Evolutionary conservation across 2,113 vertebrate species (phyloP).

Genomic region (Megaceryle maxima): DNA sequence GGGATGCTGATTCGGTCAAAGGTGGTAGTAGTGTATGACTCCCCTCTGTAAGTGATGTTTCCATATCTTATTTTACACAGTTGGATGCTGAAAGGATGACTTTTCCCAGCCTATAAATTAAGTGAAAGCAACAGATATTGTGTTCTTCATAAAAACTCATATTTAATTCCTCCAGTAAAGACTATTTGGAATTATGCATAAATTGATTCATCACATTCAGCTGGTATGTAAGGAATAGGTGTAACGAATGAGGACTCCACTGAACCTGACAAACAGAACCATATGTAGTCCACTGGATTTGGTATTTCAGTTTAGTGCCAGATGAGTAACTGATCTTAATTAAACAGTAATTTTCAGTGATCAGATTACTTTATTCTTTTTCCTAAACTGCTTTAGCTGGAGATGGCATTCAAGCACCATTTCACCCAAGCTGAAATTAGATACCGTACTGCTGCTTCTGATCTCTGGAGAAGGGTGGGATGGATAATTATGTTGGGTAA

Average conservation of each 20-base stretch:
- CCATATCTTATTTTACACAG: accelerated
- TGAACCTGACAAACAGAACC: neutral
- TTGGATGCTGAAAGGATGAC: neutral
- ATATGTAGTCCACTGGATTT: neutral
- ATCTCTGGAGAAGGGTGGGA: slow-evolving; percentile 11
- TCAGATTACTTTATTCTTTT: slow-evolving; percentile 34
- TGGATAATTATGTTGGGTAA: neutral
- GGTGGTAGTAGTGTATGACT: neutral
- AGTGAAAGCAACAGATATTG: neutral
- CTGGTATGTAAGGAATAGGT: neutral
- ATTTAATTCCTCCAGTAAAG: neutral
- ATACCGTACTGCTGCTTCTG: slow-evolving; percentile 3
- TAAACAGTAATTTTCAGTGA: slow-evolving; percentile 33
- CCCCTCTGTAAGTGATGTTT: neutral
- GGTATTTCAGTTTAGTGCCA: neutral
- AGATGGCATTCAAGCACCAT: neutral
- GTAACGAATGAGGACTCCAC: neutral
- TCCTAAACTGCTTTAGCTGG: slow-evolving; percentile 14
- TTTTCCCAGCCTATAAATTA: neutral
- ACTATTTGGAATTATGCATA: neutral
- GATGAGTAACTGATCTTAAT: slow-evolving; percentile 17
- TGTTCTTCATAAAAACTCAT: neutral
- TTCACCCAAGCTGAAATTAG: slow-evolving; percentile 19
- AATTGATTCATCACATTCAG: neutral
- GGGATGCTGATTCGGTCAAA: neutral